Base-by-base conservation (phyloP, 2,113 vertebrate genomes). In the Oxyruncus cristatus region DNA sequence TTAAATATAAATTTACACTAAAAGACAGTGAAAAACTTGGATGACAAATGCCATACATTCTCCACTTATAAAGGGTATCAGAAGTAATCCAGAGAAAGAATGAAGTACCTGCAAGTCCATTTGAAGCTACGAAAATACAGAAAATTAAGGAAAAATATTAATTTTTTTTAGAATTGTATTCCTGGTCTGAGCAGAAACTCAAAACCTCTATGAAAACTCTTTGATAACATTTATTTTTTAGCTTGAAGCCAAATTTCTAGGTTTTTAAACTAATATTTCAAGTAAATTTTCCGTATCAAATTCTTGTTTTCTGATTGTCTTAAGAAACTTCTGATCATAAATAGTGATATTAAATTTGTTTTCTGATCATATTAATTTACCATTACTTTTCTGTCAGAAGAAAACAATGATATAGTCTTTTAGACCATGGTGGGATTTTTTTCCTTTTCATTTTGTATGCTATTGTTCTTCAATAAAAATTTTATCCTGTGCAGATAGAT, bases 21-120 rank as follows among this genome's bases (percentile, higher is more conserved):
- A 77, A 73, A 52, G 7, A 56, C 5, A 49, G 8, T 37, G 27
- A 50, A 77, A 91, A 71, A 24, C 19, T 37, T 62, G 17, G 9
- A 41, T 74, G 35, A 30, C 5, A n/a, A 75, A 59, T 30, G 52
- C 9, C 2, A 8, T 17, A 49, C 1, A 3, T 27, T 86, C 16
- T 55, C 5, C 32, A 84, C 3, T 5, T 56, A 28, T 33, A 61
- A 52, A 61, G 0, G 0, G 1, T n/a, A 55, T n/a, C 12, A n/a
- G 32, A 70, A 56, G 6, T 65, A 73, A 55, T 14, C 6, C 9
- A 44, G 5, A 61, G 12, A 61, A 21, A 53, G 32, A 66, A 46
- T 7, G 2, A 81, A 37, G 3, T 49, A 3, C 3, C 32, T 77
- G 2, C 9, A 39, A 81, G 13, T 49, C 13, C 7, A 39, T 77